Conservation (phyloP, 1,140 invertebrate genomes). For the Papilio helenus region DNA sequence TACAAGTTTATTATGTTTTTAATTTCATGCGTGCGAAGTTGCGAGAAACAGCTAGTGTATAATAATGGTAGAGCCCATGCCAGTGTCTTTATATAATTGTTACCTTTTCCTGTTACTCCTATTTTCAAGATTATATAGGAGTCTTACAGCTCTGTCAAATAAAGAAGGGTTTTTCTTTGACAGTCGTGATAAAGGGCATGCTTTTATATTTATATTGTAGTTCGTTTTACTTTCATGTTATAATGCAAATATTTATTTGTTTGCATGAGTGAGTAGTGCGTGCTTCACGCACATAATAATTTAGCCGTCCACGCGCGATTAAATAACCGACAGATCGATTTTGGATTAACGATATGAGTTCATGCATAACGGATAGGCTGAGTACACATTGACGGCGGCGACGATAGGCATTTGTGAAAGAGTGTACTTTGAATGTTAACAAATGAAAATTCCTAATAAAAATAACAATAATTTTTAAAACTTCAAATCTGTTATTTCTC, state of each 20-base stretch:
- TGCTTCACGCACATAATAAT: conserved; percentile 25
- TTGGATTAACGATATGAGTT: conserved; percentile 36
- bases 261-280: neutral
- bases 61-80: too few species aligned
- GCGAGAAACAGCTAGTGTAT: too few species aligned
- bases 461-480: neutral
- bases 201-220: neutral
- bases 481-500: neutral
- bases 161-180: neutral
- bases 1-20: too few species aligned
- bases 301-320: conserved; percentile 31
- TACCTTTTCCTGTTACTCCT: too few species aligned
- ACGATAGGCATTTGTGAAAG: neutral
- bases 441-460: too few species aligned
- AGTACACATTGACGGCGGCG: neutral
- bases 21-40: too few species aligned
- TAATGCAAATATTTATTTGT: conserved; percentile 14
- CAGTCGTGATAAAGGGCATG: neutral
- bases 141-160: neutral
- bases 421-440: neutral
- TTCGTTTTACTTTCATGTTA: neutral
- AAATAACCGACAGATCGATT: conserved; percentile 36
- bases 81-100: too few species aligned
- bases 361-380: neutral
- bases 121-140: neutral